These are phyloP conservation scores for Globia sparganii DNA, from an alignment of 2,888 invertebrate species.

Conservation along the genomic window DNA sequence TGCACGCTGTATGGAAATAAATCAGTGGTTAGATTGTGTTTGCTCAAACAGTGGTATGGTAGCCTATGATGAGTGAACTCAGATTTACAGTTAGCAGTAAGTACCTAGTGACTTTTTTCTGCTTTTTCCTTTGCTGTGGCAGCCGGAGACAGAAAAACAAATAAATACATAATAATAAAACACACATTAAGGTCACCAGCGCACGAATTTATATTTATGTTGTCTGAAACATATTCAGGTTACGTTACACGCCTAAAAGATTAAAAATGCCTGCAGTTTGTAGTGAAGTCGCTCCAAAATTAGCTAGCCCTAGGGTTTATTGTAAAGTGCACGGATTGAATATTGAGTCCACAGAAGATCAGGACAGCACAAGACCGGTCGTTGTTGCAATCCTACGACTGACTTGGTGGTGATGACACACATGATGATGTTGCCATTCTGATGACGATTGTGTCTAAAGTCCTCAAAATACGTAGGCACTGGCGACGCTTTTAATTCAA, in stretches of 20 bases:
- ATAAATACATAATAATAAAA: conserved; percentile 17
- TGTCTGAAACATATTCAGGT: conserved; percentile 35
- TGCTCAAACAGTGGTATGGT: neutral
- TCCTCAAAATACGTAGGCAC: neutral
- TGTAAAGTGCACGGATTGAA: neutral
- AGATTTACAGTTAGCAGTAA: neutral
- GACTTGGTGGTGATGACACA: neutral
- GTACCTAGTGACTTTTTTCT: conserved; percentile 4
- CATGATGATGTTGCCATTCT: neutral
- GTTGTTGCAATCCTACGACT: neutral
- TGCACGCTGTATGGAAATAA: neutral
- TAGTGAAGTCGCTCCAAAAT: neutral
- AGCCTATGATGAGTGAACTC: neutral
- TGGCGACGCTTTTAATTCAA: neutral
- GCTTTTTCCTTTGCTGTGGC: neutral
- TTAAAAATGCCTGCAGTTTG: neutral
- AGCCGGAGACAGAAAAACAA: neutral
- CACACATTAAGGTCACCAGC: conserved; percentile 9
- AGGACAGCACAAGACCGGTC: no score
- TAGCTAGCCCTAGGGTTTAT: neutral
- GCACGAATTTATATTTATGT: conserved; percentile 1
- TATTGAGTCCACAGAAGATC: neutral
- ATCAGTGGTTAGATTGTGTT: neutral
- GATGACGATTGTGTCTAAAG: no score
- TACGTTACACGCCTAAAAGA: conserved; percentile 4